A percentile compares a stretch with the other conserved stretches of the same genome.
phyloP scores from a whole-genome alignment of 2,888 invertebrate genomes.

The Mesorhabditis spiculigera region DNA sequence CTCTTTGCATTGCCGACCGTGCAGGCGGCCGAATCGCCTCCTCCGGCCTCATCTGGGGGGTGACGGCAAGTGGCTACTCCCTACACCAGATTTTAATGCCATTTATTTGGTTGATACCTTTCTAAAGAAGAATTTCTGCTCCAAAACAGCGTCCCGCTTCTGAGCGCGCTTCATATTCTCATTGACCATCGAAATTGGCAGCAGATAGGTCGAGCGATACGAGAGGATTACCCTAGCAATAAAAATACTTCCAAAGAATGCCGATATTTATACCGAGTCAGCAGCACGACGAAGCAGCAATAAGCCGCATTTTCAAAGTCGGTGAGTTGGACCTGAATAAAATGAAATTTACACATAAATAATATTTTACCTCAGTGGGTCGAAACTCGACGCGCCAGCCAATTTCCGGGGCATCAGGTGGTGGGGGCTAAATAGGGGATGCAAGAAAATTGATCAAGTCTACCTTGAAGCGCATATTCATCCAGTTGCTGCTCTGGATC shows the following conservation, averaged over 20 bases:
- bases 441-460: too few relatives aligned
- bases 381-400: slow-evolving; percentile 99
- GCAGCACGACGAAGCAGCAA: slow-evolving; percentile 91
- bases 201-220: slow-evolving; percentile 88
- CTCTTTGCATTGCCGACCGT: slow-evolving; percentile 28
- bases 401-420: slow-evolving; percentile 82
- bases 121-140: slow-evolving; percentile 88
- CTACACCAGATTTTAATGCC: slow-evolving; percentile 15
- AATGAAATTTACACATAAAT: neutral
- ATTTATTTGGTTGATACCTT: neutral
- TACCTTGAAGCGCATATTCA: slow-evolving; percentile 56
- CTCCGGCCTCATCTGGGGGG: slow-evolving; percentile 40
- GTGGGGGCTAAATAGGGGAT: slow-evolving; percentile 85
- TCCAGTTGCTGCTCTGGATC: slow-evolving; percentile 59
- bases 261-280: slow-evolving; percentile 67
- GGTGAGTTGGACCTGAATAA: slow-evolving; percentile 77
- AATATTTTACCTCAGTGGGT: slow-evolving; percentile 71
- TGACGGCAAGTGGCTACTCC: slow-evolving; percentile 49
- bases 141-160: slow-evolving; percentile 78
- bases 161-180: slow-evolving; percentile 96
- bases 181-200: slow-evolving; percentile 72
- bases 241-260: slow-evolving; percentile 1
- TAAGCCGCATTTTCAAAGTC: slow-evolving; percentile 99
- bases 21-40: neutral
- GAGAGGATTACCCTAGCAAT: slow-evolving; percentile 80